These are phyloP conservation scores for Mesorhabditis spiculigera DNA, from an alignment of 2,888 invertebrate genomes.

Conservation along the genomic window DNA sequence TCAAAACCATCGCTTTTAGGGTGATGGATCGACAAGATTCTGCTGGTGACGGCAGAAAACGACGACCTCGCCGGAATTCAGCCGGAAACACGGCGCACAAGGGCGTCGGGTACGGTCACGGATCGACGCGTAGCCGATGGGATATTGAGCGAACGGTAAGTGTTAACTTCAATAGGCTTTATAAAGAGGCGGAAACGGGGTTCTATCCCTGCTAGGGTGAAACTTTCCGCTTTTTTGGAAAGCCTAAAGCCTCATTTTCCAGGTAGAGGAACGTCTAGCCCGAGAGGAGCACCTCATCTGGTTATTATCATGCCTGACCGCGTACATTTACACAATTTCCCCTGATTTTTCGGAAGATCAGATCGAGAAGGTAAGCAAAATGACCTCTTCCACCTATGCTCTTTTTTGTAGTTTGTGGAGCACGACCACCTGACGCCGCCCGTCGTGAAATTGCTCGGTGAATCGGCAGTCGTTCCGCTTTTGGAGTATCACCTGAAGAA, in stretches of 20 bases:
- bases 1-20: not conserved
- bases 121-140: slow-evolving; percentile 55
- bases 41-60: slow-evolving; percentile 21
- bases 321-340: slow-evolving; percentile 38
- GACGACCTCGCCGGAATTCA: slow-evolving; percentile 27
- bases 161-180: not conserved
- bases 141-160: slow-evolving; percentile 48
- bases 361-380: slow-evolving; percentile 6
- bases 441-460: slow-evolving; percentile 9
- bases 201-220: not conserved
- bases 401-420: not conserved
- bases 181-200: not conserved
- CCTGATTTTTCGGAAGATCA: slow-evolving; percentile 20
- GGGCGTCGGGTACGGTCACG: slow-evolving; percentile 55
- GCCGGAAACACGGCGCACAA: slow-evolving; percentile 21
- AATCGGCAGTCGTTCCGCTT: slow-evolving; percentile 39
- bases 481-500: slow-evolving; percentile 55
- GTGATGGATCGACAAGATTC: slow-evolving; percentile 15
- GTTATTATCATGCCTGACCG: slow-evolving; percentile 49
- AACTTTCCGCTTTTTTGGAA: not conserved
- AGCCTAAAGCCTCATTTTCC: not conserved
- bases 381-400: not conserved
- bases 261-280: slow-evolving; percentile 49
- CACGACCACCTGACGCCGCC: slow-evolving; percentile 24
- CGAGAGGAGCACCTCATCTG: slow-evolving; percentile 57